A percentile compares a stretch with the other conserved stretches of the same genome.
phyloP scores from a whole-genome alignment of 2,113 vertebrate genomes.

The Benitochromis conjunctus region DNA sequence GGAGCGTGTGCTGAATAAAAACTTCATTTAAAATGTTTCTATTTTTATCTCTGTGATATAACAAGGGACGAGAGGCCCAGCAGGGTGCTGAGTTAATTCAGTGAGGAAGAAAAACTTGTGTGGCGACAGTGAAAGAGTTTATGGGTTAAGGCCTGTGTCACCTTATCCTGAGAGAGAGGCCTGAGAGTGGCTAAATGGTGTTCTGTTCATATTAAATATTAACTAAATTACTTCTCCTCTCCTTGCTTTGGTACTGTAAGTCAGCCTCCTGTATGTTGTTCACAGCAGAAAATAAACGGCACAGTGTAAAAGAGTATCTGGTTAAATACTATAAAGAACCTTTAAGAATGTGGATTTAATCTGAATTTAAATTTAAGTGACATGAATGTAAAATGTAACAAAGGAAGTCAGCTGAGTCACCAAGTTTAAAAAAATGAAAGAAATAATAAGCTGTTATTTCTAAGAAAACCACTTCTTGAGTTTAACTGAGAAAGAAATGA shows the following conservation, averaged over 20 bases:
- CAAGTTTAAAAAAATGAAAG: background rate
- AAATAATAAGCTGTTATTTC: background rate
- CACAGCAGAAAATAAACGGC: slow-evolving; percentile 1
- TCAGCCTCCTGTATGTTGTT: background rate
- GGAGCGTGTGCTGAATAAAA: background rate
- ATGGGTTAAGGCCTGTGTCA: background rate
- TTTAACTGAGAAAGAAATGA: slow-evolving; percentile 6
- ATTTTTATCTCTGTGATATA: slow-evolving; percentile 24
- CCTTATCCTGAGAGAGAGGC: background rate
- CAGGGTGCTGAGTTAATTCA: background rate
- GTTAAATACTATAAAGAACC: background rate
- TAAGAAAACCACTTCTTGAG: background rate
- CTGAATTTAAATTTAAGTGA: background rate
- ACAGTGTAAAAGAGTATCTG: background rate
- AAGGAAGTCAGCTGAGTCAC: background rate
- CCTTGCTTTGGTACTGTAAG: background rate
- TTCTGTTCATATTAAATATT: slow-evolving; percentile 52
- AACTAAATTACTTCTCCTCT: slow-evolving; percentile 35
- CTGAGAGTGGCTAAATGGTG: slow-evolving; percentile 30
- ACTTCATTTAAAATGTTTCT: slow-evolving; percentile 14
- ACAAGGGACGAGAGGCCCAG: slow-evolving; percentile 1
- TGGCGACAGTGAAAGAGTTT: background rate
- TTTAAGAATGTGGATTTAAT: background rate
- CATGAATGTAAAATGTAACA: background rate
- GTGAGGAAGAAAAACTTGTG: slow-evolving; percentile 8